Conservation (phyloP, 1,140 invertebrate genomes). For the Cotesia vestalis region DNA sequence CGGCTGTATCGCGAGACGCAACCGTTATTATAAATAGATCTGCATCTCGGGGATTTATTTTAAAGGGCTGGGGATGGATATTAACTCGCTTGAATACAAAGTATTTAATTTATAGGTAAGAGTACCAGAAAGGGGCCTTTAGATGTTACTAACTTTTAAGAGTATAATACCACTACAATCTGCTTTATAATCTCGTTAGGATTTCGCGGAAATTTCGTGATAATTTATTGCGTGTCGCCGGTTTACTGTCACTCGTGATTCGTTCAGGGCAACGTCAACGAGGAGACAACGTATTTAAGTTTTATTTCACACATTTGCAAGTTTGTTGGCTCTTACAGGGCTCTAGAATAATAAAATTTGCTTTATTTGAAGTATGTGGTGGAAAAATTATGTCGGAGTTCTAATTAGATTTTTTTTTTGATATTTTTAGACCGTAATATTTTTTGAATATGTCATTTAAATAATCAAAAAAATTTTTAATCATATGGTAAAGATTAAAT, state of each 20-base stretch:
- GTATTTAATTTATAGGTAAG: slow-evolving; percentile 10
- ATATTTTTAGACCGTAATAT: no score
- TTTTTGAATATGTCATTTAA: no score
- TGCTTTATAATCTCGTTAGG: slow-evolving; percentile 66
- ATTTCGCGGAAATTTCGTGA: slow-evolving; percentile 66
- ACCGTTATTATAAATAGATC: slow-evolving; percentile 64
- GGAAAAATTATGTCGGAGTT: no score
- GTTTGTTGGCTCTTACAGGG: no score
- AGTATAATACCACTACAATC: slow-evolving; percentile 50
- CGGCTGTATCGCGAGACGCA: slow-evolving; percentile 58
- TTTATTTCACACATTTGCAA: no score
- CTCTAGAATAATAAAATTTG: no score
- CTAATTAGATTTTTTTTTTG: no score
- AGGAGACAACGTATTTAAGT: no score
- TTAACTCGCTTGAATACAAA: slow-evolving; percentile 28
- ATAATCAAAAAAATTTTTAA: no score
- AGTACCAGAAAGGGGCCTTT: slow-evolving; percentile 13
- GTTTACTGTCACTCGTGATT: slow-evolving; percentile 52
- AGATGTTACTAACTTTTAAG: slow-evolving; percentile 3
- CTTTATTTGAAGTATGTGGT: no score
- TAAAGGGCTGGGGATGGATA: neutral
- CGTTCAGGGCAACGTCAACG: slow-evolving; percentile 4
- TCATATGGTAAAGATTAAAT: no score
- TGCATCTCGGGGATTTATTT: slow-evolving; percentile 37
- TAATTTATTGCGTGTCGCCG: slow-evolving; percentile 64